phyloP scores from a whole-genome alignment of 2,113 vertebrate species.

The Podarcis muralis region DNA sequence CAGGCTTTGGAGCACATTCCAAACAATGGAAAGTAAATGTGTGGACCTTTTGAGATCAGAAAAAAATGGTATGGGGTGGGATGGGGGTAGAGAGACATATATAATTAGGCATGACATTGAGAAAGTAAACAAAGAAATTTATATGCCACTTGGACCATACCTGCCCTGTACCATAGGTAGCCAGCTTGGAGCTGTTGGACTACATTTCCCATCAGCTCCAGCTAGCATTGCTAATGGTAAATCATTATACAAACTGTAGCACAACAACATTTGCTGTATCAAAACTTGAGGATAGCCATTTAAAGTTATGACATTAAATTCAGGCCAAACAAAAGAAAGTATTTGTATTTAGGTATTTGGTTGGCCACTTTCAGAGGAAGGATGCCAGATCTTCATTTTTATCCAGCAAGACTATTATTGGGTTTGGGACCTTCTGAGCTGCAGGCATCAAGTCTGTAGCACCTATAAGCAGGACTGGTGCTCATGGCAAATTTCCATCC shows the following conservation, averaged over 20 bases:
- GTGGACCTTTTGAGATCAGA: background rate
- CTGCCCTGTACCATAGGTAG: no score
- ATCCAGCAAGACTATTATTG: background rate
- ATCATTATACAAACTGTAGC: no score
- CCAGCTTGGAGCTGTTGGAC: no score
- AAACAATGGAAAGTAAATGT: background rate
- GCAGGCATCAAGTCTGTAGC: background rate
- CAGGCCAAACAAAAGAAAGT: background rate
- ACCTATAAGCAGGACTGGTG: background rate
- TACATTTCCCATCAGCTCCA: no score
- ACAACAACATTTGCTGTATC: background rate
- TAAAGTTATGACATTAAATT: background rate
- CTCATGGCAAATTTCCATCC: background rate
- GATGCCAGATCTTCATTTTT: background rate
- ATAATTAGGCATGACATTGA: background rate
- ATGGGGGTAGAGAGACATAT: background rate
- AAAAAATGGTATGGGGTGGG: background rate
- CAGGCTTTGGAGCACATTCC: background rate
- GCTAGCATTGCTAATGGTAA: no score
- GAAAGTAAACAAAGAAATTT: background rate
- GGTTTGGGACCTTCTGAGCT: background rate
- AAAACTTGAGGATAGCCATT: background rate
- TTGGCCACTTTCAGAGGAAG: background rate
- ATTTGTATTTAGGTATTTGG: background rate
- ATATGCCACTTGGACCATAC: no score